Percentiles rank a stretch among this genome's conserved stretches.
Evolutionary conservation across 2,797 vertebrate species (phyloP).

Genomic region (Hozukius guyotensis): DNA sequence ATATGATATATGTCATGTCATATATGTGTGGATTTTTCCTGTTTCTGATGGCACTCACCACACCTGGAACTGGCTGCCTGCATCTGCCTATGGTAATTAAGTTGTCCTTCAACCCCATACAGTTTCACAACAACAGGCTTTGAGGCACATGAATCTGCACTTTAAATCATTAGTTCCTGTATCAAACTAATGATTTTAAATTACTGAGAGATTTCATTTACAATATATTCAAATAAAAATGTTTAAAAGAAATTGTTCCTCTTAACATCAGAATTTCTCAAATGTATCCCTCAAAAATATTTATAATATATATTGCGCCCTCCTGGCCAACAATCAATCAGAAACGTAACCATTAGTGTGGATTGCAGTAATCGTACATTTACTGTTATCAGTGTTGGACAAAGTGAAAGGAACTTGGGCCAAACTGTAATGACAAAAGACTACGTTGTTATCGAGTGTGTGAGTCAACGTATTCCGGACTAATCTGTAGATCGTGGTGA

Average conservation of each 20-base stretch:
- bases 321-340: neutral
- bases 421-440: conserved; percentile 38
- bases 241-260: neutral
- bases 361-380: neutral
- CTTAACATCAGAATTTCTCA: neutral
- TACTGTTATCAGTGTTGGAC: conserved; percentile 11
- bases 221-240: neutral
- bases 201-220: neutral
- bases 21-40: too few species aligned
- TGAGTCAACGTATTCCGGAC: conserved; percentile 9
- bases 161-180: neutral
- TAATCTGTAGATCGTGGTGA: conserved; percentile 18
- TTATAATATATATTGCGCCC: neutral
- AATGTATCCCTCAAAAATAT: neutral
- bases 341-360: neutral
- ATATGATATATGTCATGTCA: neutral
- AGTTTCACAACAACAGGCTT: conserved; percentile 7
- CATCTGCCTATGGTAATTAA: conserved; percentile 19
- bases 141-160: neutral
- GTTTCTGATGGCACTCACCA: conserved; percentile 3
- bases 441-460: conserved; percentile 31
- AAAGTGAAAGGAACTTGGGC: conserved; percentile 22
- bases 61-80: conserved; percentile 2
- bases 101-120: conserved; percentile 1
- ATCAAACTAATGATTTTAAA: neutral